A percentile compares a stretch with the other conserved stretches of the same genome.
phyloP scores from a whole-genome alignment of 2,888 invertebrate species.

The Meiosimyza decipiens region DNA sequence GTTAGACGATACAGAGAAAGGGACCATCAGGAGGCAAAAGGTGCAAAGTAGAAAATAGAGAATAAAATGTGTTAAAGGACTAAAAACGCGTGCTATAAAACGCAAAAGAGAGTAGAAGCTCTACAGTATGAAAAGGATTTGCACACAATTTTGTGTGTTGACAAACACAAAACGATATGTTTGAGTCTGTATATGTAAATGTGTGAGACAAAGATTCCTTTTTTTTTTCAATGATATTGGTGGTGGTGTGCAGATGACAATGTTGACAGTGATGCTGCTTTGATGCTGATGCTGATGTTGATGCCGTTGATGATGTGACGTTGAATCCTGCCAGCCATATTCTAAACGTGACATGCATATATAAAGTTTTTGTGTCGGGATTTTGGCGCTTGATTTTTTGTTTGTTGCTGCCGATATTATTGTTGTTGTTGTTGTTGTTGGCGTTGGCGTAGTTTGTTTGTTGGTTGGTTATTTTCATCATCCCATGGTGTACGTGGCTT shows the following conservation, averaged over 20 bases:
- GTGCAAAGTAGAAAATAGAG: not conserved
- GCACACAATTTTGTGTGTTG: constrained; percentile 57
- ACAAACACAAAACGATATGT: constrained; percentile 39
- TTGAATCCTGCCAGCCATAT: constrained; percentile 31
- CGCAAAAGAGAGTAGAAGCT: constrained; percentile 19
- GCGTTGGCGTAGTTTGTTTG: not conserved
- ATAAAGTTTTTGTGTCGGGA: constrained; percentile 9
- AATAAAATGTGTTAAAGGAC: not conserved
- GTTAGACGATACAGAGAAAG: constrained; percentile 1
- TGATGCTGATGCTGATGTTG: constrained; percentile 32
- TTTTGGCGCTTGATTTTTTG: not conserved
- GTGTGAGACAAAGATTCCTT: constrained; percentile 6
- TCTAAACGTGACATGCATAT: constrained; percentile 43
- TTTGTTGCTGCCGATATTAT: not conserved
- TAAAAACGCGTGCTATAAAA: constrained; percentile 5
- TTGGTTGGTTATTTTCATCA: not conserved
- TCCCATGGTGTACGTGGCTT: constrained; percentile 19
- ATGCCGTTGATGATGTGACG: constrained; percentile 33
- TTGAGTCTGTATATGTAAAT: constrained; percentile 29
- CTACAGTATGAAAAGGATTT: constrained; percentile 53
- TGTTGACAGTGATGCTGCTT: constrained; percentile 40
- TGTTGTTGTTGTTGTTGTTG: constrained; percentile 39
- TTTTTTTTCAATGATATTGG: constrained; percentile 8
- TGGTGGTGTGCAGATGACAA: constrained; percentile 18
- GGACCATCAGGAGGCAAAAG: not conserved